Evolutionary conservation across 2,888 invertebrate genomes (phyloP).

Genomic region (Tachina fera): DNA sequence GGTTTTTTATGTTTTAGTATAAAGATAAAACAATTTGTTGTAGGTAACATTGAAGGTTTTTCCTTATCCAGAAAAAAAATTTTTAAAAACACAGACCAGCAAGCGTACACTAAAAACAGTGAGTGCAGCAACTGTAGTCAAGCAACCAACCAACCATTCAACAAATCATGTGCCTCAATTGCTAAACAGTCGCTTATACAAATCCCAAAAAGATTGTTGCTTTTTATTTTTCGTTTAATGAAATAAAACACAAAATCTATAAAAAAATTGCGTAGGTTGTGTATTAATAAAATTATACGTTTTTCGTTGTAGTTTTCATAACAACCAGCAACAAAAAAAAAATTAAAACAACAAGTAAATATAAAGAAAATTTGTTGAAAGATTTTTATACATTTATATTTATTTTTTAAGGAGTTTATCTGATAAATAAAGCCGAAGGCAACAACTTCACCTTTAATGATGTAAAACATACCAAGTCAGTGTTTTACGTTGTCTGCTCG

Average conservation of each 20-base stretch:
- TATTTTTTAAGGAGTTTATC: conserved; percentile 60
- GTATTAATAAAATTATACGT: conserved; percentile 71
- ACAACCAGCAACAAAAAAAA: conserved; percentile 14
- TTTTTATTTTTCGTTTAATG: neutral
- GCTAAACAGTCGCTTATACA: conserved; percentile 61
- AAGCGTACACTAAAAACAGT: neutral
- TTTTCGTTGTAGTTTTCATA: conserved; percentile 55
- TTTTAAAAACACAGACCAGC: conserved; percentile 14
- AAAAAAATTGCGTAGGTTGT: conserved; percentile 69
- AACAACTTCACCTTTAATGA: conserved; percentile 68
- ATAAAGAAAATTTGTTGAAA: conserved; percentile 68
- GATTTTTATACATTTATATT: conserved; percentile 56
- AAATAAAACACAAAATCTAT: conserved; percentile 21
- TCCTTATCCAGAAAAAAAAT: conserved; percentile 49
- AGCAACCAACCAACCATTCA: conserved; percentile 16
- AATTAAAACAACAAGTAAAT: conserved; percentile 29
- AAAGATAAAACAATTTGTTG: conserved; percentile 71
- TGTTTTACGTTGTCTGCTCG: conserved; percentile 4
- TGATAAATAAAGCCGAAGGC: conserved; percentile 66
- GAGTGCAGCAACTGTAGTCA: neutral
- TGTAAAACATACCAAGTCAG: conserved; percentile 62
- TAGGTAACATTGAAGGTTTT: conserved; percentile 68
- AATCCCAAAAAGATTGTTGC: conserved; percentile 18
- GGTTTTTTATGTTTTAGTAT: conserved; percentile 35
- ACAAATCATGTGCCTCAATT: conserved; percentile 67